A percentile compares a stretch with the other conserved stretches of the same genome.
phyloP scores from a whole-genome alignment of 2,113 vertebrate species.

The Ophiodon elongatus region DNA sequence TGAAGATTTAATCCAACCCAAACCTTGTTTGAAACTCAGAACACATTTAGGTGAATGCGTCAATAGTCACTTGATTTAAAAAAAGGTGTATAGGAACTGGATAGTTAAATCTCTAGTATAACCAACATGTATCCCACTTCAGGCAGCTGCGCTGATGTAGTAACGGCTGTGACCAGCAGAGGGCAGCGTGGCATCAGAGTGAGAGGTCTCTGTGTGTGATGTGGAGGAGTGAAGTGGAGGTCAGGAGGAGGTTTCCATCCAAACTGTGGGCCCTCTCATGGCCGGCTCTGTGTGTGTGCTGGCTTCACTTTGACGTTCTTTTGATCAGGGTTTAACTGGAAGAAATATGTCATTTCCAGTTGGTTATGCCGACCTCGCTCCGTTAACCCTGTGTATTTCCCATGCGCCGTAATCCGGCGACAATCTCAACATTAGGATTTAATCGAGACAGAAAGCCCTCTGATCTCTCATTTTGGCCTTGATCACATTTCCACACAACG shows the following conservation, averaged over 20 bases:
- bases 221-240: slow-evolving; percentile 44
- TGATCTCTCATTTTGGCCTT: slow-evolving; percentile 47
- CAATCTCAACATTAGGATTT: slow-evolving; percentile 62
- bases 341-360: slow-evolving; percentile 40
- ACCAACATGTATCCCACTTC: background rate
- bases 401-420: slow-evolving; percentile 50
- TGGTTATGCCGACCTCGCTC: slow-evolving; percentile 20
- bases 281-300: slow-evolving; percentile 29
- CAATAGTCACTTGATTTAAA: background rate
- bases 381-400: slow-evolving; percentile 38
- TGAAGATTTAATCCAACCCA: background rate
- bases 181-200: slow-evolving; percentile 67
- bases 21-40: background rate
- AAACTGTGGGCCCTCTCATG: slow-evolving; percentile 24
- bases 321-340: slow-evolving; percentile 48
- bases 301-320: slow-evolving; percentile 36
- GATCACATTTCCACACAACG: slow-evolving; percentile 34
- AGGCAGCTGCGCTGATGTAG: background rate
- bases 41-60: background rate
- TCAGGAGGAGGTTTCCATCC: slow-evolving; percentile 10
- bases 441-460: slow-evolving; percentile 56
- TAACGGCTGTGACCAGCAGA: slow-evolving; percentile 61
- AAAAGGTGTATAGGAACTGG: background rate
- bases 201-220: background rate
- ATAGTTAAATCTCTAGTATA: background rate